Base-by-base conservation (phyloP, 2,888 invertebrate genomes). In the Cheilosia pagana region DNA sequence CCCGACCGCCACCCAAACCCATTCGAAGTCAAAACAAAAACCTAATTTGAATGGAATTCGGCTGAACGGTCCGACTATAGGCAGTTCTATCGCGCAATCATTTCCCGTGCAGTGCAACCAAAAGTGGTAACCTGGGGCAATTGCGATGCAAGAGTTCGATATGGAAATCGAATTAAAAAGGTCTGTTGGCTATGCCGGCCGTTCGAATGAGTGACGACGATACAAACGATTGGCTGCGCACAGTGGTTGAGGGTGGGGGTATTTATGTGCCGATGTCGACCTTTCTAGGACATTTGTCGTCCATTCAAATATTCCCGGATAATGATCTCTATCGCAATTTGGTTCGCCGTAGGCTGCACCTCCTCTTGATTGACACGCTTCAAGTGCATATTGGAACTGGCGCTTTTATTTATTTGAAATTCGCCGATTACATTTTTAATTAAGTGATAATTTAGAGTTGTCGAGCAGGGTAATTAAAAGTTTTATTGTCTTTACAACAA, bases 31-130 rank as follows among this genome's bases (percentile, higher is more conserved):
- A 72, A 74, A 52, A 63, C 55, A 53, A 45, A 65, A 74, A 48
- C 41, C 55, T 41, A 65, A 74, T 74, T 74, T 65, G 25, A 55
- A 63, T 74, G 63, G 55, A 74, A 65, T 57, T 57, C 23, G 25
- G 14, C 53, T 53, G 45, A 31, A 31, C 12, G 53, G 63, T 60
- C 4, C 35, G 28, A 28, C 43, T 8, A 5, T n/a, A 55, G 59
- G 59, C 23, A 55, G 55, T 35, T 72, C 52, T 45, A 45, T 72
- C 16, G 52, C 53, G 62, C 62, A 72, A 53, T 72, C 62, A 39
- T 23, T 39, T 74, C 16, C 23, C 28, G 19, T 52, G 60, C 43
- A 7, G 19, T 52, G 60, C 43, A 21, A n/a, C 39, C 28, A 21
- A 43, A 50, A 62, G 31, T 39, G 63, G 74, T 45, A 5, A 50